Evolutionary conservation across 1,140 invertebrate species (phyloP), one percentile per base, ranked within the genome.

Genomic region (Hycleus cichorii): DNA sequence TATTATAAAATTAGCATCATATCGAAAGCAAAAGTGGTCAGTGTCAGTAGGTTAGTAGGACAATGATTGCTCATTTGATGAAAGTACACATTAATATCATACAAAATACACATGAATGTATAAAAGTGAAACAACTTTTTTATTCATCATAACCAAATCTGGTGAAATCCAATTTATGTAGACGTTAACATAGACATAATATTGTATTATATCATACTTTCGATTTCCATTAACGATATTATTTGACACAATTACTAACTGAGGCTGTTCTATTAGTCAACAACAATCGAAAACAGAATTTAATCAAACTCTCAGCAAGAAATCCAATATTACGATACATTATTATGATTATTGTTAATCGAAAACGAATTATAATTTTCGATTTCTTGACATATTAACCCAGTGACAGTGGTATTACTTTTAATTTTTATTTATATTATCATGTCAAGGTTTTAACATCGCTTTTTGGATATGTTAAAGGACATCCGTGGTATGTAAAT

Each of bases 21-120:
- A 51, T 43, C 49, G 55, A 61, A 61, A 61, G 55, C 59, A 61
- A 61, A 61, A 61, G 59, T 61, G 59, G 59, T 55, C 59, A 60
- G 47, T 54, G 59, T 60, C 53, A 60, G 49, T 60, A 40, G 59
- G 47, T 60, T 44, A 60, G 59, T 60, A 47, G 59, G 53, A 47
- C 49, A 51, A 27, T 42, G 51, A 46, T 42, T 42, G 51, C 42
- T 53, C 32, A 39, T 26, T 39, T 42, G 49, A 42, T 52, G 44
- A 59, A 53, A 18, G 49, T 50, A 53, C 49, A 46, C 57, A n/a
- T 47, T 43, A 48, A 52, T 52, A 58, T 58, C 57, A 50, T 48
- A 49, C 47, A 59, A 59, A 53, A 12, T 38, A 50, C 39, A 45
- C 49, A 39, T 47, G 32, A 32, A 32, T 32, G 32, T 32, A 32